Evolutionary conservation across 1,140 invertebrate genomes (phyloP).

Genomic region (Archivesica marissinica): DNA sequence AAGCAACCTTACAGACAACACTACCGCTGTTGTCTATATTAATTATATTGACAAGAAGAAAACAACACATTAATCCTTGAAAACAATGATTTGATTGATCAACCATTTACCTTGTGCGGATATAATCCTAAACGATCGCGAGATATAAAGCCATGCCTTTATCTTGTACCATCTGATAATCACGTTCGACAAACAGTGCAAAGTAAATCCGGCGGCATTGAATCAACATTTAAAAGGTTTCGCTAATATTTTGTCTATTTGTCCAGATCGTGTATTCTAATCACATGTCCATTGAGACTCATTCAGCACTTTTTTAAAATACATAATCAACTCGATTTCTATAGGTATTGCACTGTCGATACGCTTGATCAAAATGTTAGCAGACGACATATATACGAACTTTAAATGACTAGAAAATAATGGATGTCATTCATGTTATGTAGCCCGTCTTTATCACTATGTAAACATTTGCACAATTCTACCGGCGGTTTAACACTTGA

Average conservation of each 20-base stretch:
- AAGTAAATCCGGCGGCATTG: conserved; percentile 16
- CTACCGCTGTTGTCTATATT: too few species aligned
- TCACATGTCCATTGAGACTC: conserved; percentile 15
- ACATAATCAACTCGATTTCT: background rate
- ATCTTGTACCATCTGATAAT: conserved; percentile 16
- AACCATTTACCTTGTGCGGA: background rate
- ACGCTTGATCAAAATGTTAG: background rate
- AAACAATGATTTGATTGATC: background rate
- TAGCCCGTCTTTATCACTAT: conserved; percentile 13
- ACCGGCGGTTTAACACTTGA: background rate
- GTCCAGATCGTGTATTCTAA: conserved; percentile 31
- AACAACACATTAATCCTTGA: too few species aligned
- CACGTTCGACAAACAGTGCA: conserved; percentile 47
- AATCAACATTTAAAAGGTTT: background rate
- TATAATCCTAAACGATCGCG: conserved; percentile 1
- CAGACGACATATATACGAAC: background rate
- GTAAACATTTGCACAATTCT: background rate
- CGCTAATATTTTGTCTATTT: conserved; percentile 32
- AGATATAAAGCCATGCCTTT: conserved; percentile 21
- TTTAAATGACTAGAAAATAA: too few species aligned
- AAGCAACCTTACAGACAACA: too few species aligned
- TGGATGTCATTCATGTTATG: conserved; percentile 16
- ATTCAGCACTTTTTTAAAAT: conserved; percentile 27
- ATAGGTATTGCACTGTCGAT: background rate
- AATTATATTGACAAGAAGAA: too few species aligned